phyloP scores from a whole-genome alignment of 2,888 invertebrate genomes.

The Trichopria drosophilae region DNA sequence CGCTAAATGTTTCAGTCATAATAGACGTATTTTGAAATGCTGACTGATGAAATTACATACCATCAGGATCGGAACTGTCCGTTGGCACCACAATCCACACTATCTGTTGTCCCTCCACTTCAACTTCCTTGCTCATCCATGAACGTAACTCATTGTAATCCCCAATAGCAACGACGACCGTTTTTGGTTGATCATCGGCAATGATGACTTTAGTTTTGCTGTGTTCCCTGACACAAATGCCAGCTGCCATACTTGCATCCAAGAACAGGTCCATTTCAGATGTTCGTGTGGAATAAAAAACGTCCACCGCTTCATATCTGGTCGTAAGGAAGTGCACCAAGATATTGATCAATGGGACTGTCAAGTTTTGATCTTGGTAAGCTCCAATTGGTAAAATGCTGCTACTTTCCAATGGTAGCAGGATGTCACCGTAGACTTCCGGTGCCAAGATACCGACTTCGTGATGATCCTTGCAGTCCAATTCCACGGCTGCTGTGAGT shows the following conservation, averaged over 20 bases:
- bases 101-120: conserved; percentile 33
- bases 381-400: conserved; percentile 45
- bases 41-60: conserved; percentile 35
- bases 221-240: conserved; percentile 49
- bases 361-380: conserved; percentile 46
- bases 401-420: conserved; percentile 47
- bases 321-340: conserved; percentile 47
- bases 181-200: conserved; percentile 37
- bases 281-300: conserved; percentile 41
- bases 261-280: conserved; percentile 40
- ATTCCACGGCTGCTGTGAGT: conserved; percentile 43
- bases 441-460: conserved; percentile 50
- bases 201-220: conserved; percentile 32
- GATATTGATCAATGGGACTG: conserved; percentile 44
- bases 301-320: conserved; percentile 45
- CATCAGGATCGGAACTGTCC: conserved; percentile 47
- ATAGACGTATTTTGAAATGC: no score
- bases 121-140: conserved; percentile 42
- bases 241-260: conserved; percentile 42
- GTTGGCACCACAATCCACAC: conserved; percentile 49
- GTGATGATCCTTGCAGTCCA: conserved; percentile 48
- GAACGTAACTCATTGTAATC: conserved; percentile 41
- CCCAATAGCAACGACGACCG: conserved; percentile 45
- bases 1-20: no score
- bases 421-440: conserved; percentile 38